These are phyloP conservation scores for Leptinotarsa haldemani DNA, from an alignment of 2,888 invertebrate genomes.

Conservation along the genomic window DNA sequence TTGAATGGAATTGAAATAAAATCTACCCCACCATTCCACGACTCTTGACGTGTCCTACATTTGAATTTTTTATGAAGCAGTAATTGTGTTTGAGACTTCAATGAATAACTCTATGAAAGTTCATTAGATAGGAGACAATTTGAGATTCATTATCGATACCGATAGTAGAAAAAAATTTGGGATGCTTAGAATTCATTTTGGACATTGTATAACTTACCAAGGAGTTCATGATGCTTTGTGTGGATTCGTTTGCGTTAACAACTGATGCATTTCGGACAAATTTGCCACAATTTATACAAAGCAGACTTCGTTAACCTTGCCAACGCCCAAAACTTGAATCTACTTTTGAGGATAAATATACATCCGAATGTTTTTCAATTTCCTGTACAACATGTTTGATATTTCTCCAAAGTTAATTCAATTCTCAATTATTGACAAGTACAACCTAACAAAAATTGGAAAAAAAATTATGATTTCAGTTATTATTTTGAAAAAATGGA, in stretches of 20 bases:
- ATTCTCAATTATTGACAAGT: background rate
- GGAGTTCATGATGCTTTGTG: slow-evolving; percentile 51
- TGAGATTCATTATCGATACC: too few species aligned
- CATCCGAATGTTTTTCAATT: background rate
- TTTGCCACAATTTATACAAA: slow-evolving; percentile 25
- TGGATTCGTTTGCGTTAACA: slow-evolving; percentile 18
- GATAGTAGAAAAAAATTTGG: too few species aligned
- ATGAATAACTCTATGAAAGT: too few species aligned
- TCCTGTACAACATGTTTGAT: background rate
- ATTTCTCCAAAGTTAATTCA: background rate
- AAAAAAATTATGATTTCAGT: too few species aligned
- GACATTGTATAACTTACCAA: slow-evolving; percentile 49
- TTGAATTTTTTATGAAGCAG: too few species aligned
- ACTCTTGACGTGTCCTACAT: too few species aligned
- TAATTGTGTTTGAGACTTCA: too few species aligned
- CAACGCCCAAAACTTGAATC: slow-evolving; percentile 32
- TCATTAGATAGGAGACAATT: too few species aligned
- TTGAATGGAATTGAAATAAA: too few species aligned
- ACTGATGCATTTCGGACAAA: slow-evolving; percentile 29
- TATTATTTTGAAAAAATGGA: too few species aligned
- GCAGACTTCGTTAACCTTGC: slow-evolving; percentile 26
- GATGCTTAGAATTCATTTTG: background rate
- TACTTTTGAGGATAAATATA: background rate
- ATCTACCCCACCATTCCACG: too few species aligned
- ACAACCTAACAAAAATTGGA: too few species aligned